Evolutionary conservation across 2,888 invertebrate species (phyloP).

Genomic region (Hirtodrosophila cameraria): DNA sequence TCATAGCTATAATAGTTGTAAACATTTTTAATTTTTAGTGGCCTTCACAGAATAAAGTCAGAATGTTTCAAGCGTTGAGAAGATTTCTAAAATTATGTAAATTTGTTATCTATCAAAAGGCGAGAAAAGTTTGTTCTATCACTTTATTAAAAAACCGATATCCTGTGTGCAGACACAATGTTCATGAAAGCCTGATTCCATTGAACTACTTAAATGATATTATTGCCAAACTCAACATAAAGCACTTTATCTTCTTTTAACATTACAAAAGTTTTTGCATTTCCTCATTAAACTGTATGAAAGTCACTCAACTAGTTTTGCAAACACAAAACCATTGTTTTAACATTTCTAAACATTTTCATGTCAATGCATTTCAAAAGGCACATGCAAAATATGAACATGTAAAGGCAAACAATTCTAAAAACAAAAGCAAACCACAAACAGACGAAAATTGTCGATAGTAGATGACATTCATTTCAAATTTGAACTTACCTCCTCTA

Average conservation of each 20-base stretch:
- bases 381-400: constrained; percentile 8
- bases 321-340: constrained; percentile 43
- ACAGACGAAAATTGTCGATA: constrained; percentile 10
- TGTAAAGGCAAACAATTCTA: not conserved
- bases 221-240: not conserved
- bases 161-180: no score
- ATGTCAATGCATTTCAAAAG: constrained; percentile 53
- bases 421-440: constrained; percentile 32
- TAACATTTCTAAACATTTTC: constrained; percentile 57
- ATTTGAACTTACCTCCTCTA: constrained; percentile 87
- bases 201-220: no score
- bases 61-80: no score
- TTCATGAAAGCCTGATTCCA: no score
- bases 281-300: constrained; percentile 17
- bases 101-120: no score
- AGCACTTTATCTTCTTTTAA: not conserved
- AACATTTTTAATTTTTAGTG: no score
- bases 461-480: not conserved
- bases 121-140: no score
- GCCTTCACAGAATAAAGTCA: no score
- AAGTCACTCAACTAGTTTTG: constrained; percentile 27
- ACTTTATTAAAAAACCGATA: no score
- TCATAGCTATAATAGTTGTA: no score
- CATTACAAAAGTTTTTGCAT: constrained; percentile 18
- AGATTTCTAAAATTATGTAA: no score